Conservation (phyloP, 1,140 invertebrate species). For the Zaprionus ornatus region DNA sequence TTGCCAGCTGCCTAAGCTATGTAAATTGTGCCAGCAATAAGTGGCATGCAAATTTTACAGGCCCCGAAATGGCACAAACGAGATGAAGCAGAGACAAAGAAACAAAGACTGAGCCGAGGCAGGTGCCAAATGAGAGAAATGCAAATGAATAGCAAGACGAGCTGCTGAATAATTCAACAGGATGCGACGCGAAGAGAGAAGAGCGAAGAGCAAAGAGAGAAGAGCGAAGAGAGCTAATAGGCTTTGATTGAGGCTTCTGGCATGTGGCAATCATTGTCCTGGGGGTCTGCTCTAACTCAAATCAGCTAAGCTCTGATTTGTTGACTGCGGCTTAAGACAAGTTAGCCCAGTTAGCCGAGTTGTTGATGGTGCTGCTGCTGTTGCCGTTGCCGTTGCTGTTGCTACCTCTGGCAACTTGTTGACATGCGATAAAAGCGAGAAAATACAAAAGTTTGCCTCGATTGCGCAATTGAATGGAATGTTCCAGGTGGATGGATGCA, state of each 20-base stretch:
- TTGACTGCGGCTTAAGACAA: conserved; percentile 29
- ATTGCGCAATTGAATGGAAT: background rate
- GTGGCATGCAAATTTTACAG: conserved; percentile 63
- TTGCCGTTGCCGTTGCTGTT: background rate
- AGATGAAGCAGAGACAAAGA: background rate
- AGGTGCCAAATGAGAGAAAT: conserved; percentile 66
- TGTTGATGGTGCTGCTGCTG: conserved; percentile 1
- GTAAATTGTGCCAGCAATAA: conserved; percentile 63
- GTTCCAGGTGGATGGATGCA: background rate
- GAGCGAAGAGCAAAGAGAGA: conserved; percentile 6
- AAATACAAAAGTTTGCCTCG: conserved; percentile 35
- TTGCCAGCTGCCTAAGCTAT: conserved; percentile 48
- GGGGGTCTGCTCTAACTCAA: background rate
- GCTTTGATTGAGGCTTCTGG: conserved; percentile 70
- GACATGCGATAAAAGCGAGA: background rate
- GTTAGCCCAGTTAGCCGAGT: conserved; percentile 13
- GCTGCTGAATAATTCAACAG: conserved; percentile 75
- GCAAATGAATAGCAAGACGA: conserved; percentile 57
- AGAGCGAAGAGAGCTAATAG: conserved; percentile 47
- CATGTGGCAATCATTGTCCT: conserved; percentile 64
- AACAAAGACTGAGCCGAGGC: conserved; percentile 21
- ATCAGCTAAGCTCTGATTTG: conserved; percentile 58
- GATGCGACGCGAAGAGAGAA: conserved; percentile 39
- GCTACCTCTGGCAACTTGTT: background rate
- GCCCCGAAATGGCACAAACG: conserved; percentile 22